Base-by-base conservation (phyloP, 2,113 vertebrate genomes). In the Ceyx cyanopectus region DNA sequence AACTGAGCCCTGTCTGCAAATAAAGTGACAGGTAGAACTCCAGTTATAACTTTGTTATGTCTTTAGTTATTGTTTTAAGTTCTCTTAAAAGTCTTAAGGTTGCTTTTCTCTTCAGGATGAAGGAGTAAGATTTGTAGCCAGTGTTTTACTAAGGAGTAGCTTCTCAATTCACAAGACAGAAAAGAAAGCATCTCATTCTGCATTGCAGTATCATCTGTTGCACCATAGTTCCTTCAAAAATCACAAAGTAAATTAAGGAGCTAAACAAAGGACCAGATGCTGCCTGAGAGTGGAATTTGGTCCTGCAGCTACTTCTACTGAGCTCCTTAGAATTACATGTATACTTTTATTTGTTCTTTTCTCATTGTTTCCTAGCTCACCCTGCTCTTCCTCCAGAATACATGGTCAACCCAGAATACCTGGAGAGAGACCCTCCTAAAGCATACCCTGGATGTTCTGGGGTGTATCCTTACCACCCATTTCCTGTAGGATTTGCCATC, bases 361-460 rank as follows among this genome's bases (percentile, higher is more conserved):
- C n/a, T 46, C 12, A 7, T 68, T 90, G 24, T 90, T 92, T 48
- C 73, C 65, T 63, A 97, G 97, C 72, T 93, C 92, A 92, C 18
- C 20, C 80, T 72, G 29, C 82, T 90, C 87, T 96, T 87, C 89
- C 73, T 91, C 74, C 96, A 12, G 96, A 97, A 61, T 81, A 72
- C 27, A 7, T 73, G 57, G 46, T 94, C 46, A 95, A 82, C 24
- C 14, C 97, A 76, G 97, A 97, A 65, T 93, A 96, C 69, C 48
- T 95, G 73, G 98, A 98, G 75, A 97, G 96, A 94, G 97, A 98
- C 34, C 78, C 95, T 73, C 80, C 95, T 0, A 97, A 97, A 87
- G 69, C 97, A 68, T 98, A 97, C 34, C 82, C 97, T 15, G 90
- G 95, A 5, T 95, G 90, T 61, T 91, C 96, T 45, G 93, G 95